phyloP scores from a whole-genome alignment of 2,797 vertebrate species.

The Lepidocolaptes lacrymiger region DNA sequence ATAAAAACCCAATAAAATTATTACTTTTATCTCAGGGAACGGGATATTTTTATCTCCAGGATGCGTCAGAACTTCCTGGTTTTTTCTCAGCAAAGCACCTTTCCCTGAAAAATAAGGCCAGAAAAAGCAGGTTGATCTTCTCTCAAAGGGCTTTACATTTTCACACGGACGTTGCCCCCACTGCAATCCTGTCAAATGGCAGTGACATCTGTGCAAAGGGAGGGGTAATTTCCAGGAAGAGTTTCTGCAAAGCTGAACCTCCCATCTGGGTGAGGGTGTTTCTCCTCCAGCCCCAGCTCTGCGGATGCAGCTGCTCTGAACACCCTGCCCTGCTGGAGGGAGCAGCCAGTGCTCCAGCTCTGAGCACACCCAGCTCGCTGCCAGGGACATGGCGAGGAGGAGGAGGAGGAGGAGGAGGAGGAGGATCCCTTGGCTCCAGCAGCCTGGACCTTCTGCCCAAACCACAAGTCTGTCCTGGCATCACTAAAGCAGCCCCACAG shows the following conservation, averaged over 20 bases:
- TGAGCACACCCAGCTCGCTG: rapidly evolving
- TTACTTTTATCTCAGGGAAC: constrained; percentile 47
- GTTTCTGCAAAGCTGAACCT: background rate
- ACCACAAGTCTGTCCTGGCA: background rate
- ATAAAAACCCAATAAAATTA: constrained; percentile 20
- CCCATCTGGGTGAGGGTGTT: rapidly evolving
- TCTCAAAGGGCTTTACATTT: background rate
- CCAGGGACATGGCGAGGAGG: too few relatives aligned
- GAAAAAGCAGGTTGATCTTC: background rate
- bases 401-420: background rate
- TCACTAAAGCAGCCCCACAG: background rate
- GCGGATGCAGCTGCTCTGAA: background rate
- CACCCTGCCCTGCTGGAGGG: background rate
- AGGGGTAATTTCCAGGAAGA: background rate
- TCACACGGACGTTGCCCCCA: background rate
- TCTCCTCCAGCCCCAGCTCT: background rate
- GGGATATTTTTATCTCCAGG: constrained; percentile 40
- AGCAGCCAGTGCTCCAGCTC: background rate
- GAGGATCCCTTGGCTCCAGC: background rate
- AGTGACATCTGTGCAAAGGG: background rate
- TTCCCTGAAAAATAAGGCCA: background rate
- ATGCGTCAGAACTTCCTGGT: constrained; percentile 46
- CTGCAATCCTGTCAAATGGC: background rate
- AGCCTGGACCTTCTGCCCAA: background rate
- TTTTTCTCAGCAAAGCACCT: background rate